phyloP scores from a whole-genome alignment of 2,797 vertebrate genomes.

The Hypotaenidia okinawae region DNA sequence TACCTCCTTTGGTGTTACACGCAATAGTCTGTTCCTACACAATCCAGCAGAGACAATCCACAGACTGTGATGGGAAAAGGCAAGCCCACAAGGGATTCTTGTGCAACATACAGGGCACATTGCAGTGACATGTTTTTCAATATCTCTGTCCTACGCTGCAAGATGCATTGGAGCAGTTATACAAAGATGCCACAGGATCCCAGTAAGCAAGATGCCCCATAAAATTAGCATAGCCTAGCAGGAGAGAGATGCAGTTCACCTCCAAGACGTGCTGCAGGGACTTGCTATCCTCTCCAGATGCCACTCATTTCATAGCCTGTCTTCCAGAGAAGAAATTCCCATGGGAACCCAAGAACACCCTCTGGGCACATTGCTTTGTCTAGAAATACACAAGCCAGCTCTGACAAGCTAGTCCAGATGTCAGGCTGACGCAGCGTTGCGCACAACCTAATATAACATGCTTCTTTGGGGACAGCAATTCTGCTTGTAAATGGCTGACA shows the following conservation, averaged over 20 bases:
- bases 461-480: not conserved
- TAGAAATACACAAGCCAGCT: conserved; percentile 47
- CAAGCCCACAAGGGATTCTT: not conserved
- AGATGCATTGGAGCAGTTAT: not conserved
- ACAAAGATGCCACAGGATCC: not conserved
- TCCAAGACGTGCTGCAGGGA: conserved; percentile 1
- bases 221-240: not conserved
- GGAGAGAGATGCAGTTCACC: not conserved
- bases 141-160: not conserved
- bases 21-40: not conserved
- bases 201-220: not conserved
- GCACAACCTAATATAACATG: not conserved
- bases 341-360: conserved; percentile 21
- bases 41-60: not conserved
- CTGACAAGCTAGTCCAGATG: conserved; percentile 51
- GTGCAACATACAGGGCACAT: not conserved
- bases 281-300: conserved; percentile 14
- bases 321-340: not conserved
- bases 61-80: not conserved
- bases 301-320: conserved; percentile 6
- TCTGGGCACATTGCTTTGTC: conserved; percentile 15
- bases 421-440: not conserved
- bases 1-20: not conserved
- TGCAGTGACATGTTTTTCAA: not conserved
- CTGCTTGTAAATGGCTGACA: conserved; percentile 1